Percentiles rank a stretch among this genome's conserved stretches.
Evolutionary conservation across 2,888 invertebrate genomes (phyloP).

Genomic region (Latheticus oryzae): DNA sequence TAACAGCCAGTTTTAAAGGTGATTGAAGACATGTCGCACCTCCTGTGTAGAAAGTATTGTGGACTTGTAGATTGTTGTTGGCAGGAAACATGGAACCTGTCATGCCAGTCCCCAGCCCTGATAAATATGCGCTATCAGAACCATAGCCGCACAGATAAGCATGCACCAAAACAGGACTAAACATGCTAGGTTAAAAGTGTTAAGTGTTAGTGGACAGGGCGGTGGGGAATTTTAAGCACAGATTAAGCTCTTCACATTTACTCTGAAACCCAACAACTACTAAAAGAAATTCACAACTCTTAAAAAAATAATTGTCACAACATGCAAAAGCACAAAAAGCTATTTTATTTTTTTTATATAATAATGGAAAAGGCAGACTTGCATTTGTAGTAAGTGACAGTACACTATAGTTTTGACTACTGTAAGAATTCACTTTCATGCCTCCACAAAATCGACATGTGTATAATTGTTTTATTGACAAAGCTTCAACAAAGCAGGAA

Average conservation of each 20-base stretch:
- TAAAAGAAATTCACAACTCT: no score
- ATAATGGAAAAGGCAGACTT: no score
- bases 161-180: slow-evolving; percentile 24
- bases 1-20: slow-evolving; percentile 56
- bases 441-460: slow-evolving; percentile 3
- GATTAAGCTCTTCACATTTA: no score
- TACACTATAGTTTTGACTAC: no score
- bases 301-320: no score
- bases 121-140: slow-evolving; percentile 51
- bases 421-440: no score
- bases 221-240: no score
- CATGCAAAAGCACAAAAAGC: no score
- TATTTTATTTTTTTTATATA: no score
- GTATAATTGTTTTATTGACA: not conserved
- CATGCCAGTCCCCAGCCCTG: slow-evolving; percentile 65
- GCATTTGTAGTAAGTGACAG: no score
- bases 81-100: slow-evolving; percentile 63
- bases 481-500: slow-evolving; percentile 43
- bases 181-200: slow-evolving; percentile 12
- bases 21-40: slow-evolving; percentile 54
- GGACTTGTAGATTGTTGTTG: slow-evolving; percentile 64
- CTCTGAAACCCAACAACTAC: no score
- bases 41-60: slow-evolving; percentile 66
- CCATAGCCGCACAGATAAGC: slow-evolving; percentile 43
- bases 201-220: no score